Evolutionary conservation across 35 echinoderm and acorn worm species (phyloP), one percentile per base, ranked within the genome.

Genomic region (Diadema setosum): DNA sequence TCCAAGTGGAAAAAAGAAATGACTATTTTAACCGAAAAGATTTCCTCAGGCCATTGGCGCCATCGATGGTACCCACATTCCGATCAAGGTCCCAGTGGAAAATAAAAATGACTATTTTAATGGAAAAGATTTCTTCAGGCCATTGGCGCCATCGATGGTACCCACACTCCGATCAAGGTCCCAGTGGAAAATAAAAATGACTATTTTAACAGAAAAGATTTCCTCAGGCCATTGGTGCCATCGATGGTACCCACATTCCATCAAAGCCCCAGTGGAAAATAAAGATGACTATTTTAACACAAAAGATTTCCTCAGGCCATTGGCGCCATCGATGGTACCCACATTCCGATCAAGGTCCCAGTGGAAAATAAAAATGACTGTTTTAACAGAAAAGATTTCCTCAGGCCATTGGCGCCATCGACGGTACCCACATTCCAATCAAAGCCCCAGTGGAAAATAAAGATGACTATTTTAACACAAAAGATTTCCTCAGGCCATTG

Each of bases 181-280:
- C 90, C 90, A 5, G 44, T 35, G 14, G 65, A 92, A 0, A 55
- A 3, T 5, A 26, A 46, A 14, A 56, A 56, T 0, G 84, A 87
- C 23, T 92, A 87, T 39, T 78, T 81, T 7, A 92, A 92, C 49
- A 32, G 83, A 33, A 92, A 92, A 40, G 83, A 2, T 65, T 67
- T 15, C 83, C 83, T 14, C 48, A 59, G 46, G 48, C 46, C 23
- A 40, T 27, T 2, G 58, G 83, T 7, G 83, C 58, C 5, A 42
- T 67, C 21, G 83, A 85, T 39, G 83, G 83, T 3, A 85, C 83
- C 0, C 83, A 85, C 33, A 85, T 85, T 0, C 85, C 69, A 92
- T 87, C 0, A 87, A 58, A 31, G 60, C 83, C 0, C 90, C 90
- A 5, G 44, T 35, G 14, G 65, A 92, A 0, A 55, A 3, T 5